phyloP scores from a whole-genome alignment of 2,888 invertebrate genomes.

The Aporophyla lueneburgensis region DNA sequence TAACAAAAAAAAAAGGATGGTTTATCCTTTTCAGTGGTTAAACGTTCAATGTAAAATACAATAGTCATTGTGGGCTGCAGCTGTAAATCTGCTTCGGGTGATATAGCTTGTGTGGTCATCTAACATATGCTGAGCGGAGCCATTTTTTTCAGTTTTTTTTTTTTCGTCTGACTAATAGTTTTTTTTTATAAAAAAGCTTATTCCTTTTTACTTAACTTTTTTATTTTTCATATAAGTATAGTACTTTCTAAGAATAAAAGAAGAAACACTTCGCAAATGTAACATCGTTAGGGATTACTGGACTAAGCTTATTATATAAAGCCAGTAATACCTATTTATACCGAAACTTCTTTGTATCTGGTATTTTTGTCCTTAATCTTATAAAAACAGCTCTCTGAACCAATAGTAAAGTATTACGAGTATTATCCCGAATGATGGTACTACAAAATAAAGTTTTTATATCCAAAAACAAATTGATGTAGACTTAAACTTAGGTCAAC shows the following conservation, averaged over 20 bases:
- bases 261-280: conserved; percentile 9
- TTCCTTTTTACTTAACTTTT: too few species aligned
- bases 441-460: not conserved
- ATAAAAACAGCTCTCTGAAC: not conserved
- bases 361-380: conserved; percentile 39
- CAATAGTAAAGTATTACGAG: conserved; percentile 21
- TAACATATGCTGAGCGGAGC: too few species aligned
- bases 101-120: too few species aligned
- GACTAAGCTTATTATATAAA: conserved; percentile 50
- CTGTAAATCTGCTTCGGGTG: too few species aligned
- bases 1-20: not conserved
- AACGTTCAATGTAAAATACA: not conserved
- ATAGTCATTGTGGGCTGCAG: too few species aligned
- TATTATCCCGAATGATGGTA: not conserved
- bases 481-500: not conserved
- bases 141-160: too few species aligned
- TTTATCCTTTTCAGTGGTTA: not conserved
- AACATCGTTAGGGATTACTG: conserved; percentile 32
- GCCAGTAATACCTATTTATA: conserved; percentile 32
- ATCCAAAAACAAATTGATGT: not conserved
- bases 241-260: not conserved
- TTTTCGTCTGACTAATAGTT: too few species aligned
- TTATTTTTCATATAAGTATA: too few species aligned
- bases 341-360: conserved; percentile 27
- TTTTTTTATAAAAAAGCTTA: too few species aligned